phyloP scores from a whole-genome alignment of 1,140 invertebrate genomes.

The Drosophila takahashii region DNA sequence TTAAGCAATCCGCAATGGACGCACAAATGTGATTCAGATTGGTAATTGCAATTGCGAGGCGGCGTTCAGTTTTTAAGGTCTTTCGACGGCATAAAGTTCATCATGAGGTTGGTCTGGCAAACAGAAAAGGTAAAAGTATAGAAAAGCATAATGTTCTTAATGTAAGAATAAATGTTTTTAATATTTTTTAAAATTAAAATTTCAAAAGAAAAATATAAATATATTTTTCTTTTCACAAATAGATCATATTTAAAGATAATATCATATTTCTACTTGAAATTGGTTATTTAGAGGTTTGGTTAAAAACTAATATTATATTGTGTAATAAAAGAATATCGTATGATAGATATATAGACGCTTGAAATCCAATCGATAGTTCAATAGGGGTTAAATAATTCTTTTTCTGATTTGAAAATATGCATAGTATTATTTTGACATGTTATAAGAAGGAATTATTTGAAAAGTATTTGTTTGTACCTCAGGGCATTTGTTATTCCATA shows the following conservation, averaged over 20 bases:
- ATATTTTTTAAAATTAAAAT: too few species aligned
- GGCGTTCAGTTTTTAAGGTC: background rate
- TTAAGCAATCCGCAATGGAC: conserved; percentile 8
- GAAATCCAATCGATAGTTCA: too few species aligned
- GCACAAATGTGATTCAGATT: conserved; percentile 23
- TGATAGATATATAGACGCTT: too few species aligned
- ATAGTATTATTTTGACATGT: background rate
- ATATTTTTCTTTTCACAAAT: too few species aligned
- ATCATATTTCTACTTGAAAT: too few species aligned
- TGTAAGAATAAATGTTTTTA: too few species aligned
- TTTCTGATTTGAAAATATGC: background rate
- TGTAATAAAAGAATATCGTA: too few species aligned
- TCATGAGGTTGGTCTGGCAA: background rate
- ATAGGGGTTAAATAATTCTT: background rate
- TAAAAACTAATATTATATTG: too few species aligned
- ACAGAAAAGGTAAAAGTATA: background rate
- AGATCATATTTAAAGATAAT: too few species aligned
- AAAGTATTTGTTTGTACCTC: background rate
- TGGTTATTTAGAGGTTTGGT: too few species aligned
- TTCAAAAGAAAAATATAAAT: too few species aligned
- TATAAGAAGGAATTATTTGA: background rate
- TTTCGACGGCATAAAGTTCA: background rate
- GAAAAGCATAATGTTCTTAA: background rate
- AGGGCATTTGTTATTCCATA: conserved; percentile 24
- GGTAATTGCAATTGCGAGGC: conserved; percentile 22